Conservation (phyloP, 2,888 invertebrate genomes). For the Pterostichus niger region DNA sequence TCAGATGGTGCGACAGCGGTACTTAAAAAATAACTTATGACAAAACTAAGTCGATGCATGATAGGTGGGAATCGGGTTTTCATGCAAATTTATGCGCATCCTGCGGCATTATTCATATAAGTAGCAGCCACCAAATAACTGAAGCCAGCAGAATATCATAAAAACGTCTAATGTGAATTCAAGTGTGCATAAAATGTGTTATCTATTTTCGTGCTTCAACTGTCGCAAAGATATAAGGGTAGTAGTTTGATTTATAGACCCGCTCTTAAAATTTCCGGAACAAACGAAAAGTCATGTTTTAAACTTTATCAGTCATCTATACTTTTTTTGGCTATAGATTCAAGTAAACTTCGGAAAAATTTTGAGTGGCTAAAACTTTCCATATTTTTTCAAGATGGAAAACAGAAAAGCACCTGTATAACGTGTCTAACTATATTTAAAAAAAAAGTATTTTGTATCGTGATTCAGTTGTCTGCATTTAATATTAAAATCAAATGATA, state of each 20-base stretch:
- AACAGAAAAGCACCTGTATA: too few relatives aligned
- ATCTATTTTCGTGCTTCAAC: conserved; percentile 30
- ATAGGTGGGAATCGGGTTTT: too few relatives aligned
- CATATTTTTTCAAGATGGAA: neutral
- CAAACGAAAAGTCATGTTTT: conserved; percentile 6
- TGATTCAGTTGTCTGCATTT: too few relatives aligned
- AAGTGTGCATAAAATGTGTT: conserved; percentile 26
- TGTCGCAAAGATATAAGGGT: conserved; percentile 17
- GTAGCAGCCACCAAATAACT: neutral
- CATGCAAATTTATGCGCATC: conserved; percentile 3
- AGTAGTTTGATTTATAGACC: conserved; percentile 28
- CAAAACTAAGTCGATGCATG: too few relatives aligned
- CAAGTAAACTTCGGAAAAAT: neutral
- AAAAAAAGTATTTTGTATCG: too few relatives aligned
- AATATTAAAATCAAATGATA: too few relatives aligned
- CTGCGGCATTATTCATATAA: conserved; percentile 24
- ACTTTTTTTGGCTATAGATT: neutral
- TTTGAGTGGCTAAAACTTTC: neutral
- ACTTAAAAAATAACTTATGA: too few relatives aligned
- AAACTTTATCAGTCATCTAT: conserved; percentile 2
- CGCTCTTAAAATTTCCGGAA: neutral
- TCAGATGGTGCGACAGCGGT: too few relatives aligned
- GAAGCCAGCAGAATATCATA: conserved; percentile 1
- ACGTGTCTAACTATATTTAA: too few relatives aligned
- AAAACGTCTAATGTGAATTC: conserved; percentile 50